These are phyloP conservation scores for Holothuria scabra DNA, from an alignment of 53 echinoderm and acorn worm genomes.

Conservation along the genomic window DNA sequence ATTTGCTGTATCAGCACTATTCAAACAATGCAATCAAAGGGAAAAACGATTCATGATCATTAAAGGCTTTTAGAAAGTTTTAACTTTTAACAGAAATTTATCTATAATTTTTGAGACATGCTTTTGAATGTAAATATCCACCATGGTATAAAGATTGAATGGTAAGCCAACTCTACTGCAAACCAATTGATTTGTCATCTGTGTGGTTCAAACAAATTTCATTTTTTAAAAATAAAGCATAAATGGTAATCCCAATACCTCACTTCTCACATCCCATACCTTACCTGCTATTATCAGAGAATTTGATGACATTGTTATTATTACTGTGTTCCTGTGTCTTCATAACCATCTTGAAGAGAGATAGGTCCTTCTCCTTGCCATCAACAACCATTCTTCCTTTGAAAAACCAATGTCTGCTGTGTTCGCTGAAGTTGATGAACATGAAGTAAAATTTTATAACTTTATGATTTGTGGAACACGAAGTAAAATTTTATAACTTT, in stretches of 20 bases:
- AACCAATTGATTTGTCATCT: no score
- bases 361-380: constrained; percentile 72
- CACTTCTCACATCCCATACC: not conserved
- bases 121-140: no score
- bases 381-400: constrained; percentile 88
- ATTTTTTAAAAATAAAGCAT: not conserved
- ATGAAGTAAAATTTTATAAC: not conserved
- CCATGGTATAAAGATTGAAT: no score
- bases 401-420: constrained; percentile 99
- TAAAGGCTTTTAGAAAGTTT: no score
- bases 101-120: no score
- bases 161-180: no score
- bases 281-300: constrained; percentile 99
- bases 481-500: no score
- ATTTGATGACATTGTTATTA: constrained; percentile 94
- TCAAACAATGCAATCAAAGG: no score
- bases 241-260: not conserved
- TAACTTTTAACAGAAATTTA: no score
- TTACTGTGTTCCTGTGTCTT: constrained; percentile 88
- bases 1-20: no score
- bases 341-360: constrained; percentile 96
- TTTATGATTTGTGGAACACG: not conserved
- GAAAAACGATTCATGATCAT: no score
- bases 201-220: no score
- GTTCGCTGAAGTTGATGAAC: constrained; percentile 69